Percentiles rank a stretch among this genome's conserved stretches.
These are phyloP conservation scores for Sciaenops ocellatus DNA, from an alignment of 2,797 vertebrate species.

Conservation along the genomic window DNA sequence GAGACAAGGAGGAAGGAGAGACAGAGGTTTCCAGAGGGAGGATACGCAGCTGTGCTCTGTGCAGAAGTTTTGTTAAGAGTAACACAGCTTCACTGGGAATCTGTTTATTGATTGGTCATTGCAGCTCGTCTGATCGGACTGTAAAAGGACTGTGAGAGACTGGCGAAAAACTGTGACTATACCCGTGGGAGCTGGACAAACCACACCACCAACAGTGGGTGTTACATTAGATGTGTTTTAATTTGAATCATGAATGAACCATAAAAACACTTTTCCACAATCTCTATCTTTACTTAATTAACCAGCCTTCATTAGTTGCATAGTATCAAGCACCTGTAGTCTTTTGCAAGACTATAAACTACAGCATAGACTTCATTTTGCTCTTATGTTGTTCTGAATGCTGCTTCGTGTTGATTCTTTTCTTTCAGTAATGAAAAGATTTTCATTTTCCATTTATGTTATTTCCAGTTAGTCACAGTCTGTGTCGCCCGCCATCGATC, in stretches of 20 bases:
- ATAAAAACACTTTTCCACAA: conserved; percentile 22
- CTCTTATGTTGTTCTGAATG: conserved; percentile 9
- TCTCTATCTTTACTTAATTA: conserved; percentile 16
- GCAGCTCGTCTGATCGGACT: conserved; percentile 33
- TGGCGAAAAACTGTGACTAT: conserved; percentile 35
- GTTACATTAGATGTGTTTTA: conserved; percentile 13
- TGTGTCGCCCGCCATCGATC: conserved; percentile 44
- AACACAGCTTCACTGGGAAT: conserved; percentile 45
- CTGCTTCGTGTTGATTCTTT: conserved; percentile 14
- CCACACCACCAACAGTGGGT: conserved; percentile 8
- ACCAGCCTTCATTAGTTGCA: conserved; percentile 17
- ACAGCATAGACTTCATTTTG: conserved; percentile 12
- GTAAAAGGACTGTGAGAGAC: conserved; percentile 26
- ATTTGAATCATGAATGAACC: conserved; percentile 40
- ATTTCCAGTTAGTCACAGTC: conserved; percentile 44
- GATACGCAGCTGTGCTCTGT: conserved; percentile 10
- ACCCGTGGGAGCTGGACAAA: not conserved
- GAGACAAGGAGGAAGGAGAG: conserved; percentile 30
- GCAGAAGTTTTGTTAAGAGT: conserved; percentile 1
- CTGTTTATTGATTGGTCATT: conserved; percentile 47
- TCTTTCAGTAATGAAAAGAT: conserved; percentile 35
- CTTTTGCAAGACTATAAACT: conserved; percentile 18
- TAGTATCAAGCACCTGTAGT: conserved; percentile 15
- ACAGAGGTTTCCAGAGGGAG: conserved; percentile 13
- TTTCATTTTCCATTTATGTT: conserved; percentile 35